These are phyloP conservation scores for Drosophila dunni DNA, from an alignment of 1,140 invertebrate species.

Conservation along the genomic window DNA sequence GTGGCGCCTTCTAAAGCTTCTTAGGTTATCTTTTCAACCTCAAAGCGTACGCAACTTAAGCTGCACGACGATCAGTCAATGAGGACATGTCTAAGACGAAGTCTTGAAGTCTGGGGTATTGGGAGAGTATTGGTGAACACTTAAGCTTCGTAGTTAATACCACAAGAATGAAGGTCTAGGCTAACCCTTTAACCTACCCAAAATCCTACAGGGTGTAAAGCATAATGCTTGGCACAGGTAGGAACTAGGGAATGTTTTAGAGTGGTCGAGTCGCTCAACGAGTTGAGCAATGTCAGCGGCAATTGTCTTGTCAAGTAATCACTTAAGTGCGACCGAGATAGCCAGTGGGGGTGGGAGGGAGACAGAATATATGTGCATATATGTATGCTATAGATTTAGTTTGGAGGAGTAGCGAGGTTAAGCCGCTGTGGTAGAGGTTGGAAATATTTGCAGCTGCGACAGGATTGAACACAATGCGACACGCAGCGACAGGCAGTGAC, in stretches of 20 bases:
- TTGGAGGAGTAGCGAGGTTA: not conserved
- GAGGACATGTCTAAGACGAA: too few species aligned
- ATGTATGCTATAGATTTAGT: not conserved
- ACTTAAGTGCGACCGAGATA: not conserved
- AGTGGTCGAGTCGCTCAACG: constrained; percentile 4
- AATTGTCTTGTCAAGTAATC: constrained; percentile 6
- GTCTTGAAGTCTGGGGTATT: too few species aligned
- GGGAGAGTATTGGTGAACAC: too few species aligned
- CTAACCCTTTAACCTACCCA: not conserved
- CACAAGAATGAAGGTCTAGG: not conserved
- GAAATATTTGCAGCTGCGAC: not conserved
- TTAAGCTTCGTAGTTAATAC: too few species aligned
- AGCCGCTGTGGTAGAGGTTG: not conserved
- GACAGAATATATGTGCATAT: not conserved
- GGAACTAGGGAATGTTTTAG: not conserved
- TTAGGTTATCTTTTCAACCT: too few species aligned
- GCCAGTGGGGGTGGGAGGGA: not conserved
- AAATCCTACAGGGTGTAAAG: not conserved
- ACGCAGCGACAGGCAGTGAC: not conserved
- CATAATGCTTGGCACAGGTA: not conserved
- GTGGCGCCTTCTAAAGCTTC: too few species aligned
- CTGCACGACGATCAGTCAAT: too few species aligned
- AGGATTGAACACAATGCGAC: not conserved
- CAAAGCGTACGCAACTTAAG: too few species aligned
- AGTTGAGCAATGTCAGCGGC: not conserved